These are phyloP conservation scores for Meteorus cinctellus DNA, from an alignment of 2,888 invertebrate species.

Conservation along the genomic window DNA sequence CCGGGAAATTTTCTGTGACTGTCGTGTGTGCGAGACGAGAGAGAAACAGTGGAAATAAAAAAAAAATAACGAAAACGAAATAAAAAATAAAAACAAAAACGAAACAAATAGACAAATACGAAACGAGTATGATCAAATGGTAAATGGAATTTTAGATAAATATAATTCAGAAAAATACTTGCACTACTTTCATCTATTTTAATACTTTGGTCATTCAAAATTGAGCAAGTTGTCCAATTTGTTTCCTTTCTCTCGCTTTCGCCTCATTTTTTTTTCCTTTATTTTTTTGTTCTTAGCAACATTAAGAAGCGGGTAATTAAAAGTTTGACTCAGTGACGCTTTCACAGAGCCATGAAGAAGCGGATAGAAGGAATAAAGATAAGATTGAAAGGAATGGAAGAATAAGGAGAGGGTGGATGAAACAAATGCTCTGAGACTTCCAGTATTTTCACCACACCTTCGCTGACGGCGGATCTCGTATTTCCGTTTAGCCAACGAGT, in stretches of 20 bases:
- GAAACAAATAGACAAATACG: not conserved
- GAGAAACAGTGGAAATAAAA: not conserved
- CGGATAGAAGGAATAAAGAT: slow-evolving; percentile 21
- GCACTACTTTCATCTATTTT: not conserved
- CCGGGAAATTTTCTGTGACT: slow-evolving; percentile 49
- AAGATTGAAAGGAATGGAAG: slow-evolving; percentile 17
- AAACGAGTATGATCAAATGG: not conserved
- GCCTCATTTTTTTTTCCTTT: slow-evolving; percentile 42
- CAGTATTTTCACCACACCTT: slow-evolving; percentile 11
- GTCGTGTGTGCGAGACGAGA: slow-evolving; percentile 33
- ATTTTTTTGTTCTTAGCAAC: slow-evolving; percentile 41
- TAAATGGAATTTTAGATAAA: not conserved
- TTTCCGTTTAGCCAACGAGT: slow-evolving; percentile 40
- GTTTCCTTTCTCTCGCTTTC: slow-evolving; percentile 34
- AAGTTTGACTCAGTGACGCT: slow-evolving; percentile 62
- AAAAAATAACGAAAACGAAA: not conserved
- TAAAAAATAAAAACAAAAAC: not conserved
- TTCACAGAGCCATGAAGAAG: slow-evolving; percentile 51
- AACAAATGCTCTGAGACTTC: not conserved
- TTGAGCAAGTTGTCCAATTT: slow-evolving; percentile 21
- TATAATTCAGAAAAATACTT: not conserved
- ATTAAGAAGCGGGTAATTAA: slow-evolving; percentile 61
- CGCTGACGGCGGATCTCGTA: slow-evolving; percentile 40
- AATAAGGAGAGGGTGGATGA: slow-evolving; percentile 23
- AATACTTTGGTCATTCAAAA: not conserved